A percentile compares a stretch with the other conserved stretches of the same genome.
Evolutionary conservation across 2,888 invertebrate species (phyloP).

Genomic region (Neocrepidodera transversa): DNA sequence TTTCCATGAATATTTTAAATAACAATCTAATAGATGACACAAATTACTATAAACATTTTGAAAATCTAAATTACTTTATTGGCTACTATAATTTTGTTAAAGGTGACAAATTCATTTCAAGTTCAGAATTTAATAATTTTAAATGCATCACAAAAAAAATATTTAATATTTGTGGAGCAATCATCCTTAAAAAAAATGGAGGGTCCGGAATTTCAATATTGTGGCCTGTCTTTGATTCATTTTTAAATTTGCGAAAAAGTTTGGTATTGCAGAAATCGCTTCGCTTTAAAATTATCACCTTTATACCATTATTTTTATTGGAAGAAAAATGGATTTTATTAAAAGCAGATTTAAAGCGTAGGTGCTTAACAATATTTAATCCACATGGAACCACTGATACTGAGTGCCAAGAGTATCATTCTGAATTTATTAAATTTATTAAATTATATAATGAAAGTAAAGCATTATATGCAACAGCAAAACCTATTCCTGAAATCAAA

Average conservation of each 20-base stretch:
- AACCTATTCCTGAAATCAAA: not conserved
- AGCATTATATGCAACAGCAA: too few species aligned
- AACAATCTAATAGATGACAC: not conserved
- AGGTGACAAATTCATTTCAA: not conserved
- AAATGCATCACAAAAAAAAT: not conserved
- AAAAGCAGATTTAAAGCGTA: not conserved
- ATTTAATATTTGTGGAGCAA: not conserved
- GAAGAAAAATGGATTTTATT: not conserved
- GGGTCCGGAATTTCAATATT: not conserved
- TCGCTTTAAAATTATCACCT: not conserved
- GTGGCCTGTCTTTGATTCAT: slow-evolving; percentile 1
- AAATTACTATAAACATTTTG: not conserved
- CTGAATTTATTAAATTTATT: too few species aligned
- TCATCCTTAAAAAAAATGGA: not conserved
- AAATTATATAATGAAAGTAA: too few species aligned
- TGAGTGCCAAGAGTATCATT: too few species aligned
- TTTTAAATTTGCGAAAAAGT: not conserved
- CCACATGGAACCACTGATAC: not conserved
- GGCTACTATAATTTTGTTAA: not conserved
- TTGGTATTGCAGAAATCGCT: not conserved
- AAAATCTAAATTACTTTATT: not conserved
- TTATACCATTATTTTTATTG: not conserved
- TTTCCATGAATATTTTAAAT: not conserved
- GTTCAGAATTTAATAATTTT: slow-evolving; percentile 1
- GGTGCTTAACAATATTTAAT: not conserved